Evolutionary conservation across 2,888 invertebrate species (phyloP).

Genomic region (Fabriciana adippe): DNA sequence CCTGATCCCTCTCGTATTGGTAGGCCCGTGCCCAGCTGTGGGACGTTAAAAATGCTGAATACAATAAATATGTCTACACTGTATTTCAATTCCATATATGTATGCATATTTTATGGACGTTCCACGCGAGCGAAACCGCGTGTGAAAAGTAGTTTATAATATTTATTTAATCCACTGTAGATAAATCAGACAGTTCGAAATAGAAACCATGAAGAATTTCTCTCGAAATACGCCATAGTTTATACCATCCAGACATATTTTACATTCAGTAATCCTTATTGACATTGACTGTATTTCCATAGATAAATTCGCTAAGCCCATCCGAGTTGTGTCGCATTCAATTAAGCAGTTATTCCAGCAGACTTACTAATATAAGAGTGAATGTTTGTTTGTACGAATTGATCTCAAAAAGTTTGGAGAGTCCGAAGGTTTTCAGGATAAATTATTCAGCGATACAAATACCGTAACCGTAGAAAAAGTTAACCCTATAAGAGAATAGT

Average conservation of each 20-base stretch:
- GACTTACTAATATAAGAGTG: neutral
- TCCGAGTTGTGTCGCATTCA: neutral
- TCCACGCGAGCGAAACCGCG: too few relatives aligned
- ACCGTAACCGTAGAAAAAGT: too few relatives aligned
- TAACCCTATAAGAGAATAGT: too few relatives aligned
- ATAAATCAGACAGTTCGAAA: neutral
- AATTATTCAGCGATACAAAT: too few relatives aligned
- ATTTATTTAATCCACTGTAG: neutral
- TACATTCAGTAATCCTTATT: slow-evolving; percentile 10
- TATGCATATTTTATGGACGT: too few relatives aligned
- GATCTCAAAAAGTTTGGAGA: neutral
- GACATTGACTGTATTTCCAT: neutral
- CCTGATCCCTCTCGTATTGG: too few relatives aligned
- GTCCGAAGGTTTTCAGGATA: too few relatives aligned
- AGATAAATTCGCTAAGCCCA: slow-evolving; percentile 4
- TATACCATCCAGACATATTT: slow-evolving; percentile 1
- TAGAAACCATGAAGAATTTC: neutral
- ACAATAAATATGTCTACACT: too few relatives aligned
- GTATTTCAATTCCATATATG: too few relatives aligned
- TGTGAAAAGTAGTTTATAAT: too few relatives aligned
- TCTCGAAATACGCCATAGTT: neutral
- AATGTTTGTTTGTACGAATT: neutral
- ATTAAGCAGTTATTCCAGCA: slow-evolving; percentile 2
- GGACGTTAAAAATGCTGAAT: too few relatives aligned
- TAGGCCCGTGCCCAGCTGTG: too few relatives aligned